Percentiles rank a stretch among this genome's conserved stretches.
phyloP scores from a whole-genome alignment of 2,113 vertebrate genomes.

The Oxyura jamaicensis region DNA sequence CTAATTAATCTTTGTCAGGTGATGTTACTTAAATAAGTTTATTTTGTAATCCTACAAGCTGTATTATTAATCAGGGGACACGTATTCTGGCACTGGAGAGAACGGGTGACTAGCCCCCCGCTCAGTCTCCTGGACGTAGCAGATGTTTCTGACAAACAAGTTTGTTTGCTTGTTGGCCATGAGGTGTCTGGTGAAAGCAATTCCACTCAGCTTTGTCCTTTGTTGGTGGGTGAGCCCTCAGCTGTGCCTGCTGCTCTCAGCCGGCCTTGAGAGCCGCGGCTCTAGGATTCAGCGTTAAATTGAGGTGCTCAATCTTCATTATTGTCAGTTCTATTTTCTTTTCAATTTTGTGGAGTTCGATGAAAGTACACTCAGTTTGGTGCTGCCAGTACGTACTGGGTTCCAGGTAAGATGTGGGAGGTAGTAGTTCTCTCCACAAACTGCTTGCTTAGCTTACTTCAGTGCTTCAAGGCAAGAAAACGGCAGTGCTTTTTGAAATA shows the following conservation, averaged over 20 bases:
- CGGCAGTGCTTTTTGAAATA: neutral
- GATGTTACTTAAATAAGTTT: neutral
- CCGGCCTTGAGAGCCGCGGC: neutral
- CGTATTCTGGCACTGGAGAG: neutral
- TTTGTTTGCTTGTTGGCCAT: neutral
- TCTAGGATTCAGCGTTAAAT: neutral
- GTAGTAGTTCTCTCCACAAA: neutral
- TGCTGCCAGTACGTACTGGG: neutral
- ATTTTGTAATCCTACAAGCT: neutral
- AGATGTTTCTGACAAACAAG: slow-evolving; percentile 43
- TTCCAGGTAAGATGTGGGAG: neutral
- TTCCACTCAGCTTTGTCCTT: neutral
- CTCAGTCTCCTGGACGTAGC: neutral
- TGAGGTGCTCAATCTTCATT: neutral
- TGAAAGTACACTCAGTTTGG: neutral
- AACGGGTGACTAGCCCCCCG: neutral
- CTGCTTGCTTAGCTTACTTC: neutral
- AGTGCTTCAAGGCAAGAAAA: neutral
- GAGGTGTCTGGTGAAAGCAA: neutral
- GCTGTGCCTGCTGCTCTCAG: neutral
- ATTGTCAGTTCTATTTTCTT: neutral
- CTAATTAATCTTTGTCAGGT: neutral
- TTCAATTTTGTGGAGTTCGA: neutral
- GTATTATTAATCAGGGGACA: neutral
- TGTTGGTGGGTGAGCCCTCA: neutral